phyloP scores from a whole-genome alignment of 2,888 invertebrate genomes.

The Drosophila nigricruria region DNA sequence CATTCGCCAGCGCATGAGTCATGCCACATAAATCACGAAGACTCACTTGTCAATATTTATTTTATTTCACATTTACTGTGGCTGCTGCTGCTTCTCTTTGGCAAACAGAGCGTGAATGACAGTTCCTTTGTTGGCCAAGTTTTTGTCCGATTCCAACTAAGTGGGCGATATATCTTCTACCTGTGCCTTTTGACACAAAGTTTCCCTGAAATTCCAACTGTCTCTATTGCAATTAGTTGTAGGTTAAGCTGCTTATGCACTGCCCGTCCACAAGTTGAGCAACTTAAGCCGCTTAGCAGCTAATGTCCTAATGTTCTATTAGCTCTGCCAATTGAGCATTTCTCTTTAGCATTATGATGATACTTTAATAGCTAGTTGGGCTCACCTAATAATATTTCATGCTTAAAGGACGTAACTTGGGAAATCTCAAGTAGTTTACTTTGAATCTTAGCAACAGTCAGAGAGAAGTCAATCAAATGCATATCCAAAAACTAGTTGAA shows the following conservation, averaged over 20 bases:
- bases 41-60: slow-evolving; percentile 75
- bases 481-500: slow-evolving; percentile 6
- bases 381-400: not conserved
- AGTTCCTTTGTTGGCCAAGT: slow-evolving; percentile 25
- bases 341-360: not conserved
- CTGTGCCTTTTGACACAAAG: not conserved
- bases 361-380: not conserved
- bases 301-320: slow-evolving; percentile 6
- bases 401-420: not conserved
- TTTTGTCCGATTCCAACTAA: not conserved
- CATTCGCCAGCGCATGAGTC: slow-evolving; percentile 59
- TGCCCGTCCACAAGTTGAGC: not conserved
- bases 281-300: slow-evolving; percentile 19
- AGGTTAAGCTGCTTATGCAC: slow-evolving; percentile 6
- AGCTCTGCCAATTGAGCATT: not conserved
- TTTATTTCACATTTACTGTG: slow-evolving; percentile 61
- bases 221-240: not conserved
- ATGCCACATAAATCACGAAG: slow-evolving; percentile 73
- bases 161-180: not conserved
- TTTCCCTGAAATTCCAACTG: not conserved
- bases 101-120: slow-evolving; percentile 52
- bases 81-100: slow-evolving; percentile 1
- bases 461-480: slow-evolving; percentile 17
- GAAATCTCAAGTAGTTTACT: not conserved
- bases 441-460: not conserved